phyloP scores from a whole-genome alignment of 1,140 invertebrate species.

The Aphelenchoides besseyi region DNA sequence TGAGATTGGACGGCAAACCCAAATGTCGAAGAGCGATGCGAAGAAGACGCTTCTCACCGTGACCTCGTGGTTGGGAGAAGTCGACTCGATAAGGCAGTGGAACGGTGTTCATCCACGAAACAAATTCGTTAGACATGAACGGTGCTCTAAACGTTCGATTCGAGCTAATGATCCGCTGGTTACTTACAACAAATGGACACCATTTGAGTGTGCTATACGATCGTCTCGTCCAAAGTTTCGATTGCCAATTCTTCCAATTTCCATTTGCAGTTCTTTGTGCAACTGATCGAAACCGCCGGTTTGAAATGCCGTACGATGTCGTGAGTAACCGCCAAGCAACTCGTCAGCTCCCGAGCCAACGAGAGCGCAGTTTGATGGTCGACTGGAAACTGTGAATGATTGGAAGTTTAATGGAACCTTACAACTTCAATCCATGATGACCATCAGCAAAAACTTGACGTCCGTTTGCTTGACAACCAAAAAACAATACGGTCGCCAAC shows the following conservation, averaged over 20 bases:
- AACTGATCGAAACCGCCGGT: conserved; percentile 34
- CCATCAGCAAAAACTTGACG: conserved; percentile 30
- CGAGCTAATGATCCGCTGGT: not conserved
- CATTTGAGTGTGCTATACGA: conserved; percentile 72
- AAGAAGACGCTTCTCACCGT: conserved; percentile 89
- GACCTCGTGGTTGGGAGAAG: conserved; percentile 69
- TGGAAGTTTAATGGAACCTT: not conserved
- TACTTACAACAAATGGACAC: conserved; percentile 34
- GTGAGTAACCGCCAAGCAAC: conserved; percentile 85
- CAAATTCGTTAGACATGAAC: conserved; percentile 87
- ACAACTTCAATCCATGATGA: conserved; percentile 50
- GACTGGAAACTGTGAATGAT: not conserved
- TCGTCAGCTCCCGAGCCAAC: conserved; percentile 94
- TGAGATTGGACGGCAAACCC: conserved; percentile 67
- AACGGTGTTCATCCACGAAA: conserved; percentile 70
- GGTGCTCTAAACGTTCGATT: conserved; percentile 70
- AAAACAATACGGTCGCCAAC: conserved; percentile 86
- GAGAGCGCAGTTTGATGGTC: conserved; percentile 63
- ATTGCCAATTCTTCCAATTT: conserved; percentile 41
- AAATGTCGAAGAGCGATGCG: conserved; percentile 69
- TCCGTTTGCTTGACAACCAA: conserved; percentile 77
- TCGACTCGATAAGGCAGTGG: conserved; percentile 75
- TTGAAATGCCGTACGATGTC: conserved; percentile 62
- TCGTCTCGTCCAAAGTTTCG: conserved; percentile 91
- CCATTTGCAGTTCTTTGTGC: conserved; percentile 45